Evolutionary conservation across 2,113 vertebrate species (phyloP).

Genomic region (Carassius auratus): DNA sequence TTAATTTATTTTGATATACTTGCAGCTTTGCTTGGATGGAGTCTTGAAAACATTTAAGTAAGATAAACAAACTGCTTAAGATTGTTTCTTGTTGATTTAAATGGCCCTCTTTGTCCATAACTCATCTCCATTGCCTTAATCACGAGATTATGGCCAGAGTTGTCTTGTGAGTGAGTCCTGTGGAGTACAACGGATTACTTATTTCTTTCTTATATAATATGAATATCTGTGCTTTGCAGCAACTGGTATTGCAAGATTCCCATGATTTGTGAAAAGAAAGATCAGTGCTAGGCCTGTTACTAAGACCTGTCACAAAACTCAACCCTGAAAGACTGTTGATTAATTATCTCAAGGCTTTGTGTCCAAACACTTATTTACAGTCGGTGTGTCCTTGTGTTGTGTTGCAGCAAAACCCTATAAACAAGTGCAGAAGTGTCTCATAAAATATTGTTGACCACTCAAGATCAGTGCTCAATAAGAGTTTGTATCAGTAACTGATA

Average conservation of each 20-base stretch:
- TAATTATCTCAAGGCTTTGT: neutral
- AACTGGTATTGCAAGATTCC: too few relatives aligned
- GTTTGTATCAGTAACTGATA: too few relatives aligned
- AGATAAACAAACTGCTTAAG: conserved; percentile 26
- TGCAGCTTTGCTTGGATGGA: conserved; percentile 9
- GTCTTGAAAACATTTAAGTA: neutral
- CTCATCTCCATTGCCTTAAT: conserved; percentile 37
- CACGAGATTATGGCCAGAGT: conserved; percentile 54
- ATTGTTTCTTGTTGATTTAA: conserved; percentile 54
- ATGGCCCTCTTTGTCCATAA: conserved; percentile 40
- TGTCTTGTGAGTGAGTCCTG: conserved; percentile 59
- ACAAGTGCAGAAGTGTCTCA: too few relatives aligned
- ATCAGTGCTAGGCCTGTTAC: too few relatives aligned
- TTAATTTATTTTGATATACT: conserved; percentile 18
- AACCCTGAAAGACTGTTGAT: neutral
- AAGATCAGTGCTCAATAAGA: too few relatives aligned
- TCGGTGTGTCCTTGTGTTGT: neutral
- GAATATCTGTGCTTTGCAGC: too few relatives aligned
- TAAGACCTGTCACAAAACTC: neutral
- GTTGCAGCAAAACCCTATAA: too few relatives aligned
- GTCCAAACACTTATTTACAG: neutral
- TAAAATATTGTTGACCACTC: too few relatives aligned
- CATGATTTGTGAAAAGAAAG: too few relatives aligned
- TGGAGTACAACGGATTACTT: conserved; percentile 53
- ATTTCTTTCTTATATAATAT: conserved; percentile 11